Evolutionary conservation across 2,797 vertebrate species (phyloP), one percentile per base, ranked within the genome.

Genomic region (Eremophila alpestris): DNA sequence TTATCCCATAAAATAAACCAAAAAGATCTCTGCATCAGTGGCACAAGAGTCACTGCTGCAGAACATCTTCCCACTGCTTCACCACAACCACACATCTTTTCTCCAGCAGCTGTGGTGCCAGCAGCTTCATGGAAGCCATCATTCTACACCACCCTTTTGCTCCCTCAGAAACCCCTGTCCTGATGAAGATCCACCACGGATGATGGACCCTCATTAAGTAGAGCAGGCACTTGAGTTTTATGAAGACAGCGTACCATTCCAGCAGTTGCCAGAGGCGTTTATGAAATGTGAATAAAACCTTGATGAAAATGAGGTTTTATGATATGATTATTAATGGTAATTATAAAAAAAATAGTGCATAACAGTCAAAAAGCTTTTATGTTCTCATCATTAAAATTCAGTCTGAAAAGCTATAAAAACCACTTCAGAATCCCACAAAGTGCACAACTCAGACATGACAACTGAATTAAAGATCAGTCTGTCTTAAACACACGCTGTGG

Each of bases 341-440:
- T 94, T 89, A 85, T 43, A 85, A 70, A 67, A 88, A 36, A 69
- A 65, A 62, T 29, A 87, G 45, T 80, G 52, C 4, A 3, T 83
- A 94, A 87, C 4, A 86, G 82, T 91, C 20, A 46, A 87, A 94
- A 94, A 86, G 87, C 76, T 96, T 91, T 97, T 86, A 73, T 88
- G 36, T 18, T 90, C 45, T 91, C 65, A 81, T 76, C 59, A 78
- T 86, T 82, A 94, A 87, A 93, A 89, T 92, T 69, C 58, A 78
- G 19, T 5, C 0, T 69, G 59, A 76, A 87, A 92, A 92, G 52
- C 87, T 75, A 86, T 26, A 68, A 83, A 89, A 90, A 91, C 46
- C 89, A 94, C 89, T 95, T 91, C 91, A 94, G 56, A 91, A 91
- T 81, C 38, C 38, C 41, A 69, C 65, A 88, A 92, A 92, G 59